phyloP scores from a whole-genome alignment of 2,797 vertebrate species.

The Gymnothorax javanicus region DNA sequence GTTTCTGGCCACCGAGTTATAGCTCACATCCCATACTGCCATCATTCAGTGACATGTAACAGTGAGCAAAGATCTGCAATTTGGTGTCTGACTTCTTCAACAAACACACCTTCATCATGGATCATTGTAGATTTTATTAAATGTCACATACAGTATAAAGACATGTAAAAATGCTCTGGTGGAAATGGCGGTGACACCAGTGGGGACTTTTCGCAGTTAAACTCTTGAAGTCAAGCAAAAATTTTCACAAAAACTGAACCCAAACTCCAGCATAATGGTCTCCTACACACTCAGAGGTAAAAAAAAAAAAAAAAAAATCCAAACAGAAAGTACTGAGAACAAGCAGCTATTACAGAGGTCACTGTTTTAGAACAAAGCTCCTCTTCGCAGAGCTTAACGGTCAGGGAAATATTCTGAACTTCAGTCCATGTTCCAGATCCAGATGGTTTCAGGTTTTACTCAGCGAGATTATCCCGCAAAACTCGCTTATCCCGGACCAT shows the following conservation, averaged over 20 bases:
- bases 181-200: background rate
- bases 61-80: background rate
- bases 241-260: background rate
- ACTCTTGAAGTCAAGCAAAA: background rate
- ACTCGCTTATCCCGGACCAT: too few relatives aligned
- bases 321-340: background rate
- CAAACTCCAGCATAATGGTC: background rate
- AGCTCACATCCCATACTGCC: background rate
- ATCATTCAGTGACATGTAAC: background rate
- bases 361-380: background rate
- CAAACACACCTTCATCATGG: background rate
- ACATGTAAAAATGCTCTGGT: background rate
- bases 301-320: background rate
- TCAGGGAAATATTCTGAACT: background rate
- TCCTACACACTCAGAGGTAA: background rate
- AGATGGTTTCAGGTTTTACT: too few relatives aligned
- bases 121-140: background rate
- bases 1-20: background rate
- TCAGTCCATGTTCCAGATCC: too few relatives aligned
- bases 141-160: background rate
- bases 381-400: background rate
- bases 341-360: background rate
- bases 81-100: background rate
- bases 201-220: background rate
- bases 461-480: too few relatives aligned